These are phyloP conservation scores for Augiades crinisus DNA, from an alignment of 2,888 invertebrate species.

Conservation along the genomic window DNA sequence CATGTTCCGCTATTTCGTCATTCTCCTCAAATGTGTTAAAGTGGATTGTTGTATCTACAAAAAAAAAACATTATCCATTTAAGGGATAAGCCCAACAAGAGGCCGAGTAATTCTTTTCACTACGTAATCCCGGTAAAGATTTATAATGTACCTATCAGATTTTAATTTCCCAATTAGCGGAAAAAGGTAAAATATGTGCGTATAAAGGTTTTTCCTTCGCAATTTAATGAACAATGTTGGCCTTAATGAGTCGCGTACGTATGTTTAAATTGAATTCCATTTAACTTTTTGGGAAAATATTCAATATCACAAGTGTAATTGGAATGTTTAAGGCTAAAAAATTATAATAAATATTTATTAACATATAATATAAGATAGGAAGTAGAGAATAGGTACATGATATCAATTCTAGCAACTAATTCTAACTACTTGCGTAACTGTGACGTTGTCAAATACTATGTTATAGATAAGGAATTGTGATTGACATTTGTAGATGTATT, in stretches of 20 bases:
- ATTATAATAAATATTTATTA: too few species aligned
- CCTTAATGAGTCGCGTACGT: constrained; percentile 9
- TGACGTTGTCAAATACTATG: too few species aligned
- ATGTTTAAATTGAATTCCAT: constrained; percentile 5
- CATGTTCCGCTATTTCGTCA: not conserved
- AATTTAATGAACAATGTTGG: constrained; percentile 18
- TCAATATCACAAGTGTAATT: not conserved
- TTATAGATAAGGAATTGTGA: too few species aligned
- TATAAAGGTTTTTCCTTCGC: constrained; percentile 13
- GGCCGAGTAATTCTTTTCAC: constrained; percentile 21
- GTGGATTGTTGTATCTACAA: not conserved
- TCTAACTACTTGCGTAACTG: too few species aligned
- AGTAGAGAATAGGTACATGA: too few species aligned
- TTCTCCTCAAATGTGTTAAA: constrained; percentile 11
- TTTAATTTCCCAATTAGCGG: constrained; percentile 26
- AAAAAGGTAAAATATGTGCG: constrained; percentile 18
- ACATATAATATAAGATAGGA: too few species aligned
- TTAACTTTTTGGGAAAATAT: not conserved
- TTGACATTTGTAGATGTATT: too few species aligned
- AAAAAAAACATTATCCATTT: constrained; percentile 4
- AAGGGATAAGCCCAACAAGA: constrained; percentile 20
- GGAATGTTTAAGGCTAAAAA: not conserved
- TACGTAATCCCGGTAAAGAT: constrained; percentile 24
- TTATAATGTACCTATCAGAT: constrained; percentile 25
- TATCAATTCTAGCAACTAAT: too few species aligned